phyloP scores from a whole-genome alignment of 1,140 invertebrate genomes.

The Ceratina calcarata region DNA sequence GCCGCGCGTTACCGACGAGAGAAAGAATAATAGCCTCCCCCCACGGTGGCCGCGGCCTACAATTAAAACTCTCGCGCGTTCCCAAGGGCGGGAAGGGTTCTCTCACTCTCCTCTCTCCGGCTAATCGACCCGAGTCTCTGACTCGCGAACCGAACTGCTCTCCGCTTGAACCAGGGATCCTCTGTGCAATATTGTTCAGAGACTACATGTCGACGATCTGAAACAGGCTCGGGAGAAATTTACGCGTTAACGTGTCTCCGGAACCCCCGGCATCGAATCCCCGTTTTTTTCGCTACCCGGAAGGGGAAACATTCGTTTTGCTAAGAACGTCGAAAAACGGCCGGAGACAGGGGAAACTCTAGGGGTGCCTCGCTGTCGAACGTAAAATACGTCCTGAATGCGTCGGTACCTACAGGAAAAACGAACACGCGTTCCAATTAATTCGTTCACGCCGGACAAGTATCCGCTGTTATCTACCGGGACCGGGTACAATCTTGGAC shows the following conservation, averaged over 20 bases:
- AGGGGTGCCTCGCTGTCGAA: neutral
- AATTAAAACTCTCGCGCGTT: slow-evolving; percentile 77
- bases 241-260: slow-evolving; percentile 26
- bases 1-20: slow-evolving; percentile 59
- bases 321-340: slow-evolving; percentile 34
- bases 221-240: neutral
- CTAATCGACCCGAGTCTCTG: slow-evolving; percentile 61
- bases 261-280: slow-evolving; percentile 24
- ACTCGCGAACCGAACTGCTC: slow-evolving; percentile 42
- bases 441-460: slow-evolving; percentile 1
- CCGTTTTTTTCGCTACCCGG: slow-evolving; percentile 46
- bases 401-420: neutral
- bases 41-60: slow-evolving; percentile 68
- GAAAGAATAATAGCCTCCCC: slow-evolving; percentile 78
- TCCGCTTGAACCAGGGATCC: slow-evolving; percentile 1
- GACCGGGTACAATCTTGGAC: neutral
- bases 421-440: slow-evolving; percentile 2
- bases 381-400: slow-evolving; percentile 5
- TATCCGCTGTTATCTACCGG: neutral
- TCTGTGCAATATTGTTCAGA: neutral
- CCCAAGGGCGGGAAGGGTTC: slow-evolving; percentile 58
- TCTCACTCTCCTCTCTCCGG: slow-evolving; percentile 54
- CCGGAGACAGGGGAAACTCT: neutral
- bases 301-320: slow-evolving; percentile 64
- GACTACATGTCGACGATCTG: neutral